Percentiles rank a stretch among this genome's conserved stretches.
These are phyloP conservation scores for Automeris io DNA, from an alignment of 2,888 invertebrate species.

Conservation along the genomic window DNA sequence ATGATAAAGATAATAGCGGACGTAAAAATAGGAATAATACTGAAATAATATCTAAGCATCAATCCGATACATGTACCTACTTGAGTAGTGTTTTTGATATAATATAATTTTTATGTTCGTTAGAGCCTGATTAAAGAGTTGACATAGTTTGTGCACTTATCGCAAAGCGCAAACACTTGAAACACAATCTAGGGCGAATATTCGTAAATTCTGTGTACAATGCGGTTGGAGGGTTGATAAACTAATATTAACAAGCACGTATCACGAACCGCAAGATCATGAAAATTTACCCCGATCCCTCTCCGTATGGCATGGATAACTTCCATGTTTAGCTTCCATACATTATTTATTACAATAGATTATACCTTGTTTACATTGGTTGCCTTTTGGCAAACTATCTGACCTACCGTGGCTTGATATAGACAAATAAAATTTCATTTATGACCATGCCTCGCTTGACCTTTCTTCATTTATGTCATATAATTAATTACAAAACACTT, in stretches of 20 bases:
- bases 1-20: no score
- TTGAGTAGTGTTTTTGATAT: no score
- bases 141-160: not conserved
- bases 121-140: not conserved
- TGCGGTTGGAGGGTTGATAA: slow-evolving; percentile 60
- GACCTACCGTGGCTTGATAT: slow-evolving; percentile 32
- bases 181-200: slow-evolving; percentile 36
- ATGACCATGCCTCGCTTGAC: no score
- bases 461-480: no score
- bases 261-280: slow-evolving; percentile 72
- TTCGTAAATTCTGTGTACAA: slow-evolving; percentile 54
- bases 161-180: slow-evolving; percentile 22
- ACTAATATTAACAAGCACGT: slow-evolving; percentile 70
- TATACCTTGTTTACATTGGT: slow-evolving; percentile 59
- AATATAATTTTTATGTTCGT: not conserved
- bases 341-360: slow-evolving; percentile 70
- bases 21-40: no score
- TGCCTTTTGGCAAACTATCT: slow-evolving; percentile 54
- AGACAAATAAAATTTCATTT: slow-evolving; percentile 46
- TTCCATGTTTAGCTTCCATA: slow-evolving; percentile 64
- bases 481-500: no score
- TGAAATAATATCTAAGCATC: no score
- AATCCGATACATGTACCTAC: no score
- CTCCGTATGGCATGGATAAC: slow-evolving; percentile 57
- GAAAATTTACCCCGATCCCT: slow-evolving; percentile 68